Percentiles rank a stretch among this genome's conserved stretches.
Evolutionary conservation across 2,888 invertebrate species (phyloP).

Genomic region (Coremacera marginata): DNA sequence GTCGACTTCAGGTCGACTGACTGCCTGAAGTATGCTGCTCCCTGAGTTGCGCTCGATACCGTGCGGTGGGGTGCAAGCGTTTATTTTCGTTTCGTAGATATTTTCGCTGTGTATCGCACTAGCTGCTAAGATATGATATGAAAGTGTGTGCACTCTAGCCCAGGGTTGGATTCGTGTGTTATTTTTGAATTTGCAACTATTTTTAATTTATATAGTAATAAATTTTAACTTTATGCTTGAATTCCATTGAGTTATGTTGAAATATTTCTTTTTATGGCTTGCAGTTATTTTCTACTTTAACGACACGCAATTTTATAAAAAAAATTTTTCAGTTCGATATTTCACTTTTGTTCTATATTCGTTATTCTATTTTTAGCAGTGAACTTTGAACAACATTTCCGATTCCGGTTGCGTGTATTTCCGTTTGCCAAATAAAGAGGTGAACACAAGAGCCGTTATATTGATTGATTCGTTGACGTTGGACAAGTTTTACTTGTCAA

Average conservation of each 20-base stretch:
- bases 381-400: conserved; percentile 14
- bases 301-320: neutral
- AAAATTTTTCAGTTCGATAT: neutral
- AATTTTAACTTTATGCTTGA: too few relatives aligned
- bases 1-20: neutral
- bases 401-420: conserved; percentile 3
- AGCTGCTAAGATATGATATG: conserved; percentile 35
- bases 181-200: conserved; percentile 60
- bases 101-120: conserved; percentile 26
- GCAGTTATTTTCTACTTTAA: neutral
- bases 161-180: conserved; percentile 54
- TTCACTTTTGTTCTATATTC: neutral
- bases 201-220: conserved; percentile 47
- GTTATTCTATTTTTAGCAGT: conserved; percentile 26
- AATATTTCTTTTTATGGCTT: too few relatives aligned
- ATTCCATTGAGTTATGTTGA: too few relatives aligned
- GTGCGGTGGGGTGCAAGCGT: conserved; percentile 1
- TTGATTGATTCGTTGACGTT: neutral
- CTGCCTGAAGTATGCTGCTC: neutral
- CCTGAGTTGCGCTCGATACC: neutral
- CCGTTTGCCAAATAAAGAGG: neutral
- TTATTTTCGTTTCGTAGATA: neutral
- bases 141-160: conserved; percentile 48
- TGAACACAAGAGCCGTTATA: neutral
- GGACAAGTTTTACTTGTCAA: neutral